Conservation (phyloP, 2,113 vertebrate genomes). For the Ameiurus melas region DNA sequence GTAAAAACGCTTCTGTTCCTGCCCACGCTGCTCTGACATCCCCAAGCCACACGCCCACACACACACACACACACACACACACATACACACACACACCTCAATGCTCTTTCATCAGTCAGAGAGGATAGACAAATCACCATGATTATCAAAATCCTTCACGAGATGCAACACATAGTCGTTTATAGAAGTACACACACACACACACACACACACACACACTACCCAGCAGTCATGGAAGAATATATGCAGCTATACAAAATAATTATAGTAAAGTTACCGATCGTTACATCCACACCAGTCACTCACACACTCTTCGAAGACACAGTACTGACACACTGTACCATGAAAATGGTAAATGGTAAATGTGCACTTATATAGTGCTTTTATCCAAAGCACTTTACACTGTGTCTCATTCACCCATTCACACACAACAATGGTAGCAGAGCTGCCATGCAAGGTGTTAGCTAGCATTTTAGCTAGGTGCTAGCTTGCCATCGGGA, state of each 20-base stretch:
- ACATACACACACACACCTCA: slow-evolving; percentile 21
- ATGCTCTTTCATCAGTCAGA: background rate
- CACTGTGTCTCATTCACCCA: too few relatives aligned
- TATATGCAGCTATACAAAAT: too few relatives aligned
- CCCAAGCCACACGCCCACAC: slow-evolving; percentile 60
- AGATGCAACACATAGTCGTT: background rate
- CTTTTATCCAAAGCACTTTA: too few relatives aligned
- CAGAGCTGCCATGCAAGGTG: too few relatives aligned
- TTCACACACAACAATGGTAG: too few relatives aligned
- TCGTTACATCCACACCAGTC: background rate
- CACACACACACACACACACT: background rate
- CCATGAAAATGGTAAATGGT: too few relatives aligned
- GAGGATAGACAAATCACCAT: slow-evolving; percentile 23
- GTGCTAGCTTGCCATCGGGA: too few relatives aligned
- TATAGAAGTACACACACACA: slow-evolving; percentile 1
- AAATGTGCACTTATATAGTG: too few relatives aligned
- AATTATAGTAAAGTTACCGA: too few relatives aligned
- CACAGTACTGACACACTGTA: background rate
- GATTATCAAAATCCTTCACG: slow-evolving; percentile 15
- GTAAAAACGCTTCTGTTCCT: slow-evolving; percentile 78
- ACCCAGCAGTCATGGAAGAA: background rate
- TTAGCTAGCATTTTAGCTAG: too few relatives aligned
- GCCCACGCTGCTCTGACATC: slow-evolving; percentile 67
- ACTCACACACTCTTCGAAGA: background rate
- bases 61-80: slow-evolving; percentile 32